Percentiles rank a stretch among this genome's conserved stretches.
These are phyloP conservation scores for Micrasema longulum DNA, from an alignment of 1,140 invertebrate species.

Conservation along the genomic window DNA sequence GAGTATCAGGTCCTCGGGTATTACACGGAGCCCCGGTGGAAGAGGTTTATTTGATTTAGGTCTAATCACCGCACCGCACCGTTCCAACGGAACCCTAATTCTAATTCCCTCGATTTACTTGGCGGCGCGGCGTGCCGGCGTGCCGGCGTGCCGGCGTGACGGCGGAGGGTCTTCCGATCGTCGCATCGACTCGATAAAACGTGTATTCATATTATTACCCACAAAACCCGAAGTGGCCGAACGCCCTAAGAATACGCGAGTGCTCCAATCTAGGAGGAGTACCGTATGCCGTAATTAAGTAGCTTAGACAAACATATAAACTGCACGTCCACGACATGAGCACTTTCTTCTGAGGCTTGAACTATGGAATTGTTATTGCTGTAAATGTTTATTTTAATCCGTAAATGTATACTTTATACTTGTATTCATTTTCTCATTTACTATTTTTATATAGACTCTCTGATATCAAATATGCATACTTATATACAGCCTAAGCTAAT, in stretches of 20 bases:
- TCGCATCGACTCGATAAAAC: slow-evolving; percentile 1
- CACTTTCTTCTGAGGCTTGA: slow-evolving; percentile 5
- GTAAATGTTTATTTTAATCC: slow-evolving; percentile 18
- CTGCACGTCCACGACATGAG: background rate
- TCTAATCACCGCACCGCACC: background rate
- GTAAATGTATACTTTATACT: no score
- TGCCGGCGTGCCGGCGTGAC: no score
- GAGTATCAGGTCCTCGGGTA: no score
- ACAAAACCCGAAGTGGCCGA: background rate
- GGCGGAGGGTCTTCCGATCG: background rate
- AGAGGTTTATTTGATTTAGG: background rate
- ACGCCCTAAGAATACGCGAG: slow-evolving; percentile 11
- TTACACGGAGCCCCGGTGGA: background rate
- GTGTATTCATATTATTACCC: slow-evolving; percentile 1
- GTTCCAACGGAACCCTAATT: background rate
- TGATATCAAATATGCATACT: no score
- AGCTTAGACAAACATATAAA: slow-evolving; percentile 15
- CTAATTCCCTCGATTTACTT: slow-evolving; percentile 6
- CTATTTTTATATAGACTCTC: no score
- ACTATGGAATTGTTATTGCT: slow-evolving; percentile 19
- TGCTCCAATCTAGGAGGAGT: slow-evolving; percentile 19
- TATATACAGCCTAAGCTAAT: no score
- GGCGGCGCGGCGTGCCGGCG: background rate
- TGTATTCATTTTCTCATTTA: no score
- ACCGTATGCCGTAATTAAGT: slow-evolving; percentile 16